Conservation (phyloP, 2,113 vertebrate genomes). For the Hemicordylus capensis region DNA sequence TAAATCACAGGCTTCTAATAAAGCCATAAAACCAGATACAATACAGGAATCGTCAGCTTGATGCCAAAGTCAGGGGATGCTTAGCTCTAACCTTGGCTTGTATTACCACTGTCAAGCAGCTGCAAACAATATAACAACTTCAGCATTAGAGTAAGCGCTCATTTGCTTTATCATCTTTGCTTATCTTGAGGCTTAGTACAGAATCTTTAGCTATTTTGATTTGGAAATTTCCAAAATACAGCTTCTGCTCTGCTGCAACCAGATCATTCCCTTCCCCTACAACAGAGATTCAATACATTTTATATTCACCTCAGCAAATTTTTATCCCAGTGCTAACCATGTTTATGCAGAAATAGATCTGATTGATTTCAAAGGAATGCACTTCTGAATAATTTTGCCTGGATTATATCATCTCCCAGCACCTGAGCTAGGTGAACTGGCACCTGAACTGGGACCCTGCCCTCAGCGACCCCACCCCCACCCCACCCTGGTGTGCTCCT, state of each 20-base stretch:
- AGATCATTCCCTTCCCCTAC: conserved; percentile 22
- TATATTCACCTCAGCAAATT: background rate
- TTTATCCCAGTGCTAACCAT: background rate
- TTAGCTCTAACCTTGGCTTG: conserved; percentile 36
- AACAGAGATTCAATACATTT: background rate
- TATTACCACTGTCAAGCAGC: conserved; percentile 29
- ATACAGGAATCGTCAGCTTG: background rate
- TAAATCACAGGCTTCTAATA: conserved; percentile 45
- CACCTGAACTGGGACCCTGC: no score
- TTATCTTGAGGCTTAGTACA: conserved; percentile 20
- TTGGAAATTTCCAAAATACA: conserved; percentile 35
- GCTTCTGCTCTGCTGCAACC: conserved; percentile 32
- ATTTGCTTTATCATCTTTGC: conserved; percentile 20
- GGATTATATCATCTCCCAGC: no score
- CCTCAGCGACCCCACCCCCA: no score
- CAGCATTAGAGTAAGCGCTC: conserved; percentile 25
- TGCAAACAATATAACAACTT: conserved; percentile 22
- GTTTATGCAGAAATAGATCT: background rate
- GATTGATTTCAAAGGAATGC: background rate
- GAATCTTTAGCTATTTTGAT: conserved; percentile 12
- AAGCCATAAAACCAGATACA: conserved; percentile 34
- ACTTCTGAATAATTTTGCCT: no score
- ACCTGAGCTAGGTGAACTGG: no score
- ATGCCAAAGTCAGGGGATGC: conserved; percentile 26
- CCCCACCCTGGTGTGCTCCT: background rate